Base-by-base conservation (phyloP, 2,888 invertebrate genomes). In the Hyles lineata region DNA sequence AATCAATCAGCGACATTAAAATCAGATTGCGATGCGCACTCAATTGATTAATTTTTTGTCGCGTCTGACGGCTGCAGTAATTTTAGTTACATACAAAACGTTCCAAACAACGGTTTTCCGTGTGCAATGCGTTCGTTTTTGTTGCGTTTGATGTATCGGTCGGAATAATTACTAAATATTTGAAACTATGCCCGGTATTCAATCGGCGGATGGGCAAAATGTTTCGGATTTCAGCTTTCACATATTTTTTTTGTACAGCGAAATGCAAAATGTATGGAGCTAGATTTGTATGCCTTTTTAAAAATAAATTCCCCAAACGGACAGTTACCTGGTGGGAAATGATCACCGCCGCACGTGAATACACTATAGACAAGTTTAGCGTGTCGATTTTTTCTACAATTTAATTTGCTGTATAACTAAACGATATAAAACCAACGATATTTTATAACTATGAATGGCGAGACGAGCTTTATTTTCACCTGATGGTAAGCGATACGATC, bases 11-110 rank as follows among this genome's bases (percentile, higher is more conserved):
- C 23, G 43, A 50, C 67, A 67, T 67, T 50, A 50, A 67, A 67
- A 67, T 67, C 67, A 67, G 67, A 67, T 67, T 17, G 43, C 67
- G 23, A 67, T 67, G 50, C 23, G 67, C 43, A 43, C 50, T 23
- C 67, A 67, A 67, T 67, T 67, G 67, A 67, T 67, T 67, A 50
- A 61, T 62, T 67, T 67, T 67, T 67, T 67, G 23, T 67, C 67
- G 67, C 50, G 17, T 17, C 50, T 17, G 43, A 8, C 50, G 25
- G 35, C n/a, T 55, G 67, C 67, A 23, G 67, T 67, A 67, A 67
- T 67, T 67, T 67, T 7, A 43, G 67, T 50, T 23, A 17, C 43
- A 23, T 15, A 23, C 23, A 5, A 23, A 23, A 23, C 21, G 23
- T 23, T 17, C 15, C 67, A 50, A 43, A 50, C 67, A 55, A 55